A percentile compares a stretch with the other conserved stretches of the same genome.
Evolutionary conservation across 1,140 invertebrate genomes (phyloP).

Genomic region (Eumaeus atala): DNA sequence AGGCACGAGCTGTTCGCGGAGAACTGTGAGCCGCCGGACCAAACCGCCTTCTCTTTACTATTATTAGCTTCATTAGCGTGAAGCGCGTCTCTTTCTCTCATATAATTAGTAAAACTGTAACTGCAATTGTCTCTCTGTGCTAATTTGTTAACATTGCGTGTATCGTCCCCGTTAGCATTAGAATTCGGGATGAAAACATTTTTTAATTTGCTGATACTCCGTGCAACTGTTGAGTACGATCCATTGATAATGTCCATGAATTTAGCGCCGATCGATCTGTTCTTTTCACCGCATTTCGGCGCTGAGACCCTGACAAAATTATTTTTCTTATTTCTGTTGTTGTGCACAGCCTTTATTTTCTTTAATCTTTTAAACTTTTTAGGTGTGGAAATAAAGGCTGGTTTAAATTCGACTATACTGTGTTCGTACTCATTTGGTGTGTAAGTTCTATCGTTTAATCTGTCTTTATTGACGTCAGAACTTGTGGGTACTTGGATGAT

Average conservation of each 20-base stretch:
- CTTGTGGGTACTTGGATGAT: too few species aligned
- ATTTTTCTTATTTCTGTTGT: background rate
- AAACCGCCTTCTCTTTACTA: slow-evolving; percentile 2
- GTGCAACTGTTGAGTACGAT: slow-evolving; percentile 46
- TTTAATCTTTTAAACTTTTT: background rate
- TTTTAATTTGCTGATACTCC: slow-evolving; percentile 34
- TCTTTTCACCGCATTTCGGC: slow-evolving; percentile 24
- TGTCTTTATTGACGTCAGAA: background rate
- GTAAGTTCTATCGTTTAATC: background rate
- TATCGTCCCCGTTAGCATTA: slow-evolving; percentile 4
- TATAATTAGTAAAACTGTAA: slow-evolving; percentile 52
- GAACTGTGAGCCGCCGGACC: background rate
- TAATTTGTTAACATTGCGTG: slow-evolving; percentile 16
- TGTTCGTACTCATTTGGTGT: background rate
- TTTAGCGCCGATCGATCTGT: slow-evolving; percentile 36
- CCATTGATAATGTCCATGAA: slow-evolving; percentile 48
- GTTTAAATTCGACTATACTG: background rate
- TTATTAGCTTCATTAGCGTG: slow-evolving; percentile 15
- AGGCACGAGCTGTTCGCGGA: slow-evolving; percentile 28
- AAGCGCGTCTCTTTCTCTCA: slow-evolving; percentile 39
- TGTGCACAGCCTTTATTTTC: background rate
- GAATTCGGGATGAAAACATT: slow-evolving; percentile 36
- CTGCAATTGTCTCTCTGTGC: slow-evolving; percentile 21
- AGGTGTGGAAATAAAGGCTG: background rate
- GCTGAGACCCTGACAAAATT: slow-evolving; percentile 27